Evolutionary conservation across 1,140 invertebrate species (phyloP), one percentile per base, ranked within the genome.

Genomic region (Brachionus paranguensis): DNA sequence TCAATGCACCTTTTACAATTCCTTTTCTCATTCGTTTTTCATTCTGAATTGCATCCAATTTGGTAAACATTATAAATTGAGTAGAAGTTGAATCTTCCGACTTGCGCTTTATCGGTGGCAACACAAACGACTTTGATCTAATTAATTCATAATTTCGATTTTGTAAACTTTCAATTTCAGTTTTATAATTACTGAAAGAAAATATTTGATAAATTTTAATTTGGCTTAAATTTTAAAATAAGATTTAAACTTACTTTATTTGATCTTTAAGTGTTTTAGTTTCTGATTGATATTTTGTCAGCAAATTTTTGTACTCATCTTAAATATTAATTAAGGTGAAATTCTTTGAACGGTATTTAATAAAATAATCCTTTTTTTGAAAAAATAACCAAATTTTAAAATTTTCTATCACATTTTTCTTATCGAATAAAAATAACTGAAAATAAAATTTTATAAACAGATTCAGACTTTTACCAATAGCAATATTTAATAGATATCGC

Each of bases 41-140:
- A 85, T 89, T 89, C 83, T 88, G 86, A 72, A 89, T 88, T 1
- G 87, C 87, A 85, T 89, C 89, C 3, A 89, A 85, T 41, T 88
- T 83, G 8, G 89, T 89, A 85, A 89, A 89, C 88, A 89, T 89
- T 12, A 89, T 85, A 45, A 78, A 41, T 55, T 3, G 88, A 85
- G 60, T 65, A 11, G 7, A 4, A 24, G 0, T 29, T 6, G 86
- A 86, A 17, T 88, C 87, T 27, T 85, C 84, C 12, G 85, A 64
- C 43, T 65, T 74, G 20, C 64, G 79, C 10, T 33, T 70, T 41
- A 64, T 68, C 5, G 72, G 45, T n/a, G 68, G 64, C 8, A 84
- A 74, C 6, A 84, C 70, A 27, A 43, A 37, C 20, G 84, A 33
- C 27, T 50, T 64, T 37, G 85, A n/a, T 20, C 20, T 65, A 10